A percentile compares a stretch with the other conserved stretches of the same genome.
Evolutionary conservation across 2,888 invertebrate species (phyloP).

Genomic region (Drosophila parthenogenetica): DNA sequence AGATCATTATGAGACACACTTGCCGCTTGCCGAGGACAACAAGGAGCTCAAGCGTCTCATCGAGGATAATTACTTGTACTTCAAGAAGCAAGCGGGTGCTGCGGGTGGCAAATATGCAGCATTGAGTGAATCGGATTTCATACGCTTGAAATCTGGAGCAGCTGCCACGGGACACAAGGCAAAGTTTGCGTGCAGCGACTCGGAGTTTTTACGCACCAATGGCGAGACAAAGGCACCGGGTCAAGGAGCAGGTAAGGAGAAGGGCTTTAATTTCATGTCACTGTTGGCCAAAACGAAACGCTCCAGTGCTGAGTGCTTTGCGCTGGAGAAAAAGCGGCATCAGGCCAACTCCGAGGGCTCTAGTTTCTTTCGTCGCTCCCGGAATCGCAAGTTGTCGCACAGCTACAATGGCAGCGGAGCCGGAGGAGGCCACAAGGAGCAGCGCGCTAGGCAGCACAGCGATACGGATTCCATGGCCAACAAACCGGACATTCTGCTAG

Average conservation of each 20-base stretch:
- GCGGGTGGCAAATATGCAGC: conserved; percentile 79
- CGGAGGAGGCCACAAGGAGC: conserved; percentile 74
- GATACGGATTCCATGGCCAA: conserved; percentile 83
- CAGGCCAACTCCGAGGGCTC: conserved; percentile 83
- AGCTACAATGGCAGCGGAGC: conserved; percentile 84
- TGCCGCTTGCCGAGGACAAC: conserved; percentile 85
- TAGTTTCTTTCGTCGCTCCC: conserved; percentile 80
- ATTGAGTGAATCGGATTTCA: conserved; percentile 84
- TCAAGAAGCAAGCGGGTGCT: conserved; percentile 78
- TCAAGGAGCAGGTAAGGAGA: conserved; percentile 74
- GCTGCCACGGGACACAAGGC: conserved; percentile 72
- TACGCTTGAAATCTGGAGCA: conserved; percentile 79
- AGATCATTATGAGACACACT: conserved; percentile 79
- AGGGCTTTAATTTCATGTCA: conserved; percentile 82
- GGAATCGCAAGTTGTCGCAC: conserved; percentile 84
- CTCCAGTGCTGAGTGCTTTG: conserved; percentile 83
- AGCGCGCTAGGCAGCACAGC: conserved; percentile 81
- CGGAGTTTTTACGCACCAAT: conserved; percentile 83
- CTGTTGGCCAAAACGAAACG: conserved; percentile 83
- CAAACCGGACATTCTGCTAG: conserved; percentile 84
- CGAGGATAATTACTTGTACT: conserved; percentile 85
- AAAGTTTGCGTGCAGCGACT: conserved; percentile 83
- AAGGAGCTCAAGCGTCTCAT: conserved; percentile 85
- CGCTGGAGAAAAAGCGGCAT: conserved; percentile 81
- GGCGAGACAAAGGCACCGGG: conserved; percentile 64